Percentiles rank a stretch among this genome's conserved stretches.
Conservation (phyloP, 2,888 invertebrate species). For the Chaitophorus viminalis region DNA sequence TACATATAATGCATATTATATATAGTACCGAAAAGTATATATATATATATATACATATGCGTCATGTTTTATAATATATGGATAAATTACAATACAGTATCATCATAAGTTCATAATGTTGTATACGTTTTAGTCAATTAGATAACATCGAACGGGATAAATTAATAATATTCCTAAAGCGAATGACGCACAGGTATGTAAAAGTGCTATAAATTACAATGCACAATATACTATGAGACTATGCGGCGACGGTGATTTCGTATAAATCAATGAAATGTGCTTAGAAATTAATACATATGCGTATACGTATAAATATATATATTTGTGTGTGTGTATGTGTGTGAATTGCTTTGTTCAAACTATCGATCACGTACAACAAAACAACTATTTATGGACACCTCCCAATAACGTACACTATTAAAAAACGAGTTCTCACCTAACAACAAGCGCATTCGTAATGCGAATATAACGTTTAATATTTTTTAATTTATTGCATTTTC, state of each 20-base stretch:
- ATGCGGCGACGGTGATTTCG: neutral
- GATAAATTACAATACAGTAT: neutral
- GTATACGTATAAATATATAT: neutral
- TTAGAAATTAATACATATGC: slow-evolving; percentile 21
- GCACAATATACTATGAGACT: neutral
- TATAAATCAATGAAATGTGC: slow-evolving; percentile 37
- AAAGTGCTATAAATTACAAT: neutral
- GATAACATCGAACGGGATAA: slow-evolving; percentile 6
- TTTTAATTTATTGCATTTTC: slow-evolving; percentile 39
- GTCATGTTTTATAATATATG: too few species aligned
- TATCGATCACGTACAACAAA: slow-evolving; percentile 19
- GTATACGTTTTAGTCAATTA: neutral
- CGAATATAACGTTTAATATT: slow-evolving; percentile 21
- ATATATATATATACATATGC: neutral
- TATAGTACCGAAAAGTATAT: neutral
- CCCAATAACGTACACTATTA: slow-evolving; percentile 39
- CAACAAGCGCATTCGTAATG: slow-evolving; percentile 16
- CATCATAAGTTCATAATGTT: neutral
- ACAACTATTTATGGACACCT: slow-evolving; percentile 40
- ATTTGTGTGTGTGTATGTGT: neutral
- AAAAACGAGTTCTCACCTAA: slow-evolving; percentile 40
- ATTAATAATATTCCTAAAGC: neutral
- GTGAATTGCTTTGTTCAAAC: neutral
- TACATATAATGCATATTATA: neutral
- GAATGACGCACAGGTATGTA: neutral